Evolutionary conservation across 2,888 invertebrate genomes (phyloP).

Genomic region (Mongoloraphidia duomilia): DNA sequence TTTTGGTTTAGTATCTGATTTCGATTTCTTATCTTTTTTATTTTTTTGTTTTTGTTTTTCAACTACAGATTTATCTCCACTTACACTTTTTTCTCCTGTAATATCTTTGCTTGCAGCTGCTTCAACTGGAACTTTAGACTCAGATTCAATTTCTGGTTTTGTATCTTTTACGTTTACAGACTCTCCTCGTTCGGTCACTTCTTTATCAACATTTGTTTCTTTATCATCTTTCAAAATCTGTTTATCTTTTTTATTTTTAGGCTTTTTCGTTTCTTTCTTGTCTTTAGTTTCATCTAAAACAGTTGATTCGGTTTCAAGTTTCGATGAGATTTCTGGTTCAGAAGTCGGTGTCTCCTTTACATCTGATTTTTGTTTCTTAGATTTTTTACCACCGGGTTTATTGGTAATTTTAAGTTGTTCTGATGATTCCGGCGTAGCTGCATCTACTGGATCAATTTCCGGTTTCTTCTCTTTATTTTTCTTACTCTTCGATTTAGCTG

Average conservation of each 20-base stretch:
- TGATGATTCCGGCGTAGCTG: conserved; percentile 13
- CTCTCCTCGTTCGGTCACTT: conserved; percentile 1
- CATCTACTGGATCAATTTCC: conserved; percentile 33
- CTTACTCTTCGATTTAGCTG: conserved; percentile 31
- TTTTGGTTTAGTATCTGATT: conserved; percentile 6
- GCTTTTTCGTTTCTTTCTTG: background rate
- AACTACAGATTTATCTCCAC: background rate
- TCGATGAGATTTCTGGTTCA: too few relatives aligned
- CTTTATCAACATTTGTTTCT: conserved; percentile 6
- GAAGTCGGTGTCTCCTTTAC: conserved; percentile 1
- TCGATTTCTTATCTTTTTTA: conserved; percentile 12
- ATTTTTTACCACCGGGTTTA: background rate
- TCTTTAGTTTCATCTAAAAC: too few relatives aligned
- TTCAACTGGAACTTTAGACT: conserved; percentile 27
- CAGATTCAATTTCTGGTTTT: conserved; percentile 20
- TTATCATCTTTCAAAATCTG: conserved; percentile 5
- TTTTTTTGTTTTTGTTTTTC: conserved; percentile 2
- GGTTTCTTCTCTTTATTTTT: conserved; percentile 27
- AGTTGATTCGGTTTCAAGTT: too few relatives aligned
- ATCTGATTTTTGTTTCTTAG: background rate
- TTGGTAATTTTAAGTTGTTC: too few relatives aligned
- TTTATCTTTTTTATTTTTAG: conserved; percentile 7
- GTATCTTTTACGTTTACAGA: conserved; percentile 11
- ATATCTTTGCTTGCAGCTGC: conserved; percentile 1
- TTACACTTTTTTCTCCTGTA: conserved; percentile 2